Evolutionary conservation across 2,113 vertebrate genomes (phyloP).

Genomic region (Sarotherodon lohbergeri): DNA sequence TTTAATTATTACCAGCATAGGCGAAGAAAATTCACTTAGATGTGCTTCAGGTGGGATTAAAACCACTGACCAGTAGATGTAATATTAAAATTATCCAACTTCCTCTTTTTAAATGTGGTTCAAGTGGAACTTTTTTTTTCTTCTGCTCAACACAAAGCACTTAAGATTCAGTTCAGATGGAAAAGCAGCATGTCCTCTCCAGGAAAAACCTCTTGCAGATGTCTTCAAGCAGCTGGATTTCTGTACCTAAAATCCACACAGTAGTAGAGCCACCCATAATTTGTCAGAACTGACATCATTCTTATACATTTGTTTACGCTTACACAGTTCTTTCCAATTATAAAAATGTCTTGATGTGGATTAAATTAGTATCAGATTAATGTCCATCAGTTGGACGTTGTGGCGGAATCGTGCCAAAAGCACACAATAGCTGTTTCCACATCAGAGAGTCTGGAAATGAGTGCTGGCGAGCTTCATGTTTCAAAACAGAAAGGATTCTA

Average conservation of each 20-base stretch:
- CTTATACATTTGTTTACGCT: neutral
- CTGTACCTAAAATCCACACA: neutral
- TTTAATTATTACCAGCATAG: neutral
- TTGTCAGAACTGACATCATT: neutral
- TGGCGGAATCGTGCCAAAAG: neutral
- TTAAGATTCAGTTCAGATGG: conserved; percentile 17
- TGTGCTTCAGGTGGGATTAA: neutral
- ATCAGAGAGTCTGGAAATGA: neutral
- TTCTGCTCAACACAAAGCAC: neutral
- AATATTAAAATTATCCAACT: conserved; percentile 11
- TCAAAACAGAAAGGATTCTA: neutral
- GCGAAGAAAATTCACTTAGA: neutral
- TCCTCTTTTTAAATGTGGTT: neutral
- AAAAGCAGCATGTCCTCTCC: neutral
- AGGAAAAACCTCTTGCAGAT: neutral
- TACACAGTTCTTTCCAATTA: neutral
- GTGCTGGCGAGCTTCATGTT: neutral
- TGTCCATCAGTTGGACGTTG: neutral
- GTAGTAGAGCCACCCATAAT: neutral
- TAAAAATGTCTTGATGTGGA: neutral
- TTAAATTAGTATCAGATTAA: neutral
- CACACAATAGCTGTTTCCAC: neutral
- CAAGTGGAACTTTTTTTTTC: neutral
- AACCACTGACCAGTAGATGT: conserved; percentile 15
- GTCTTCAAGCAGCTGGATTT: neutral